These are phyloP conservation scores for Phyllopteryx taeniolatus DNA, from an alignment of 2,113 vertebrate species.

Conservation along the genomic window DNA sequence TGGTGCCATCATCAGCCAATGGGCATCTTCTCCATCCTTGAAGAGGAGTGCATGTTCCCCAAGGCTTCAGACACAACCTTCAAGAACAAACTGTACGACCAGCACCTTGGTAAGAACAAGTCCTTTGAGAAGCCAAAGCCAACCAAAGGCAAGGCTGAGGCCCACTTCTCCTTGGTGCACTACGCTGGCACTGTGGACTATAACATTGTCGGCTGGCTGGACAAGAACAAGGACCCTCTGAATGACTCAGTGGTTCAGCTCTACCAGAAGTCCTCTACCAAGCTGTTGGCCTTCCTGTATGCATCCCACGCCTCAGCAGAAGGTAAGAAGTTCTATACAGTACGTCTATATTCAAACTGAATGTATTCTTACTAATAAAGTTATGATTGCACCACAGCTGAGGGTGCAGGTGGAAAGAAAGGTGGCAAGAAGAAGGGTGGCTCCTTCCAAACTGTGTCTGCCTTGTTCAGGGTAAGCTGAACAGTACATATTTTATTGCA, in stretches of 20 bases:
- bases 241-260: conserved; percentile 74
- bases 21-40: conserved; percentile 72
- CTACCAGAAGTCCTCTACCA: conserved; percentile 69
- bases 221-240: conserved; percentile 76
- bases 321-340: conserved; percentile 35
- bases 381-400: conserved; percentile 25
- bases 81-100: conserved; percentile 86
- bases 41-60: conserved; percentile 76
- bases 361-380: conserved; percentile 1
- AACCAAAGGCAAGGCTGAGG: conserved; percentile 70
- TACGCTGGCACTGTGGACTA: conserved; percentile 75
- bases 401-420: conserved; percentile 74
- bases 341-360: background rate
- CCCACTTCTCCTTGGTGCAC: conserved; percentile 69
- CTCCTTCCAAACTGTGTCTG: conserved; percentile 95
- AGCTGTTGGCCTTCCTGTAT: conserved; percentile 62
- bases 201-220: conserved; percentile 67
- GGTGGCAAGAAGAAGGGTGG: conserved; percentile 91
- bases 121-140: conserved; percentile 68
- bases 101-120: conserved; percentile 80
- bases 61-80: conserved; percentile 75
- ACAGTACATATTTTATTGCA: background rate
- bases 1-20: conserved; percentile 72
- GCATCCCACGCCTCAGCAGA: conserved; percentile 47
- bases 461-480: conserved; percentile 80